Conservation (phyloP, 2,113 vertebrate genomes). For the Caranx melampygus region DNA sequence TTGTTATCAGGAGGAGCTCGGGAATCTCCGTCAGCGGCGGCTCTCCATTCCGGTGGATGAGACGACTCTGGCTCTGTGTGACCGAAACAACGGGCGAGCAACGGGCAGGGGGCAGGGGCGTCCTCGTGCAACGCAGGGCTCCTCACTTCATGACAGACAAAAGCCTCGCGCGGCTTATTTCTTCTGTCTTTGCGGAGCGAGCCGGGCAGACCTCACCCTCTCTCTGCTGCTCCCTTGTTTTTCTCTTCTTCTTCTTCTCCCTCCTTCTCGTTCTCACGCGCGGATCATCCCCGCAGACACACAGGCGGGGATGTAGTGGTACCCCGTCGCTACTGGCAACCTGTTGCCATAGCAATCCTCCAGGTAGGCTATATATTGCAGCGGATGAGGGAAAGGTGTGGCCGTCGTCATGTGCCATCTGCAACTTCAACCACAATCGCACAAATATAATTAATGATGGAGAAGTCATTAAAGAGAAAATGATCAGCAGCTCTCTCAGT, state of each 20-base stretch:
- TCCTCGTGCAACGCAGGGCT: conserved; percentile 22
- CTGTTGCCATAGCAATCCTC: conserved; percentile 88
- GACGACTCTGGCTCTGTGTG: background rate
- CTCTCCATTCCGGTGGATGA: conserved; percentile 59
- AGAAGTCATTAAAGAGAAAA: background rate
- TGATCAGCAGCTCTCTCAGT: background rate
- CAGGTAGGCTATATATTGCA: conserved; percentile 61
- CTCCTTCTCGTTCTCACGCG: conserved; percentile 63
- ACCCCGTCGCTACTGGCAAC: conserved; percentile 86
- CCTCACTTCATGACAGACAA: conserved; percentile 44
- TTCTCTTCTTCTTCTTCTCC: background rate
- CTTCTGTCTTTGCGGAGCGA: conserved; percentile 42
- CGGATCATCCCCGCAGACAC: conserved; percentile 70
- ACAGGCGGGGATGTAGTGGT: conserved; percentile 71
- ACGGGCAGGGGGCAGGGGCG: background rate
- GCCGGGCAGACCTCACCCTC: conserved; percentile 60
- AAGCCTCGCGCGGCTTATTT: background rate
- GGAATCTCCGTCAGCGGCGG: conserved; percentile 72
- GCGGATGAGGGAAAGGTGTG: conserved; percentile 66
- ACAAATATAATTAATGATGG: background rate
- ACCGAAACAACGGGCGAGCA: background rate
- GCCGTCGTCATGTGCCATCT: background rate
- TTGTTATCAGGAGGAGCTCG: conserved; percentile 74
- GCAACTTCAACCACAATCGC: background rate
- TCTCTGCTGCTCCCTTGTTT: conserved; percentile 39